phyloP scores from a whole-genome alignment of 2,113 vertebrate genomes.

The Andinoacara biseriatus region DNA sequence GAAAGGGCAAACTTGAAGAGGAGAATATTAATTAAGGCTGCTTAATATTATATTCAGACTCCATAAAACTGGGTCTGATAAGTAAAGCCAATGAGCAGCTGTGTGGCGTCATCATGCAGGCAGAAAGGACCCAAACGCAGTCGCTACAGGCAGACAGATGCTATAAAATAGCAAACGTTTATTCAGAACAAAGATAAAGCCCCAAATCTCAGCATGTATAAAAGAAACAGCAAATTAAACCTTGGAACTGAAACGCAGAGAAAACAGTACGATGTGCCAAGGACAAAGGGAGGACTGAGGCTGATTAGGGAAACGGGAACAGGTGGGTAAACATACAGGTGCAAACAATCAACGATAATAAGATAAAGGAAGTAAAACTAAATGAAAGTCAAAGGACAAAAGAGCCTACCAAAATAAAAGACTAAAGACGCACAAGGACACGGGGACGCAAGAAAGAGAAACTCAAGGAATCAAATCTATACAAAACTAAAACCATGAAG shows the following conservation, averaged over 20 bases:
- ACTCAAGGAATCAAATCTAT: not conserved
- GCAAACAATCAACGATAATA: not conserved
- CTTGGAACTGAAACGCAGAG: not conserved
- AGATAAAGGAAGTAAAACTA: not conserved
- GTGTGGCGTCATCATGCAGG: no score
- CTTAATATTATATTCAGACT: no score
- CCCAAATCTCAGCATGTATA: not conserved
- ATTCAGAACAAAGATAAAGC: not conserved
- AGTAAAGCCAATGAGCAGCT: no score
- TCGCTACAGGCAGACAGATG: not conserved
- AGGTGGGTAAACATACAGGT: not conserved
- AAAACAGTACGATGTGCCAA: not conserved
- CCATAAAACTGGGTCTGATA: no score
- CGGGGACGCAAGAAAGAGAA: not conserved
- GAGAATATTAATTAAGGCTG: no score
- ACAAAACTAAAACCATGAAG: no score
- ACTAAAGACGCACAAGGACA: not conserved
- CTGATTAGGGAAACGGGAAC: not conserved
- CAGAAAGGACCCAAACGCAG: not conserved
- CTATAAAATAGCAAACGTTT: not conserved
- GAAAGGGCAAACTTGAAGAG: no score
- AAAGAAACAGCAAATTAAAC: not conserved
- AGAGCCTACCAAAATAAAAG: not conserved
- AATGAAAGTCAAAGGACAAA: not conserved
- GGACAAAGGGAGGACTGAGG: not conserved